Conservation (phyloP, 2,888 invertebrate genomes). For the Phasia obesa region DNA sequence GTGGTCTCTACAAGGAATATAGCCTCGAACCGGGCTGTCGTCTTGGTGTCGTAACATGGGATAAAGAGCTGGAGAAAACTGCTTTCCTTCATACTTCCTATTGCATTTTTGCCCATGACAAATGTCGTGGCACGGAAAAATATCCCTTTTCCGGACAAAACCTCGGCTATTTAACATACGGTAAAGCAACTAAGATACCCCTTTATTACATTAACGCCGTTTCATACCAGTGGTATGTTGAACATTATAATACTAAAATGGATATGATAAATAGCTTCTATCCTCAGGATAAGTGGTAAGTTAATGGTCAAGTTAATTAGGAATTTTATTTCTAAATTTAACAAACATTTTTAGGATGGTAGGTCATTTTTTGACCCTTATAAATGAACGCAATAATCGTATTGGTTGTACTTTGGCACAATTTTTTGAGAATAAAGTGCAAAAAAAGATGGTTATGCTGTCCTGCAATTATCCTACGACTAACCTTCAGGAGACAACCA, state of each 20-base stretch:
- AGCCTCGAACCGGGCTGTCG: slow-evolving; percentile 72
- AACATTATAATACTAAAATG: neutral
- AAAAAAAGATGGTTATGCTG: too few relatives aligned
- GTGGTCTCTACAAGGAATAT: slow-evolving; percentile 62
- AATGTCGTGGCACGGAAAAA: slow-evolving; percentile 74
- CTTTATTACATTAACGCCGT: slow-evolving; percentile 6
- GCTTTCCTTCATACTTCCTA: slow-evolving; percentile 75
- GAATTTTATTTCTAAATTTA: neutral
- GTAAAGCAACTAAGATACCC: neutral
- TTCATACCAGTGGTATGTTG: slow-evolving; percentile 5
- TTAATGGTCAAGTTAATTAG: neutral
- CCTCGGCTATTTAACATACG: slow-evolving; percentile 72
- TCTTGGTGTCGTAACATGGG: slow-evolving; percentile 76
- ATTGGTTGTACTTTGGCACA: too few relatives aligned
- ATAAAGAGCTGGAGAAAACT: slow-evolving; percentile 72
- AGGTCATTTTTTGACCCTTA: slow-evolving; percentile 74
- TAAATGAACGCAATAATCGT: slow-evolving; percentile 75
- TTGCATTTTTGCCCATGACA: slow-evolving; percentile 75
- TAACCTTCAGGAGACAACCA: too few relatives aligned
- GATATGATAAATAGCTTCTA: neutral
- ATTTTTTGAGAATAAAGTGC: too few relatives aligned
- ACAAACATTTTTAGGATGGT: slow-evolving; percentile 69
- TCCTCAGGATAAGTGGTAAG: slow-evolving; percentile 11
- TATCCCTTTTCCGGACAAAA: slow-evolving; percentile 75
- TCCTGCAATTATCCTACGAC: too few relatives aligned